Evolutionary conservation across 2,113 vertebrate genomes (phyloP).

Genomic region (Spilogale gracilis): DNA sequence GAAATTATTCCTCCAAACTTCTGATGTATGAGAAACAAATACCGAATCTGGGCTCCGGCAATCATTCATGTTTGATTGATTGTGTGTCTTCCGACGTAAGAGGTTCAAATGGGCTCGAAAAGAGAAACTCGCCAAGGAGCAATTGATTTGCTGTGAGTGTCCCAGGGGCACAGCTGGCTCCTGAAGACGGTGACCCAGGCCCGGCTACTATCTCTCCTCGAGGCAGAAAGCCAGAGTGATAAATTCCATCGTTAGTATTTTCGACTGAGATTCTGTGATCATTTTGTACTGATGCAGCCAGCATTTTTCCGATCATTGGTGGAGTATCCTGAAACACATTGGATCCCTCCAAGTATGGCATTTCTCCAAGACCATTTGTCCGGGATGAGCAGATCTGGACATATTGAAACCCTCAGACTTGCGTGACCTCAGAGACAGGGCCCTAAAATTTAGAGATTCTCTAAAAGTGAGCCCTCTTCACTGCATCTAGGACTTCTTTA

Average conservation of each 20-base stretch:
- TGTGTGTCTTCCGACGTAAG: slow-evolving; percentile 45
- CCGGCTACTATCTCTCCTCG: background rate
- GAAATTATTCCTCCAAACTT: slow-evolving; percentile 18
- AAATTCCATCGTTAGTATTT: background rate
- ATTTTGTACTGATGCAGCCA: background rate
- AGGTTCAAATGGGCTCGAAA: slow-evolving; percentile 42
- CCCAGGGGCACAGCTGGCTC: background rate
- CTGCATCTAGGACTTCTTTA: background rate
- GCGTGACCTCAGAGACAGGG: no score
- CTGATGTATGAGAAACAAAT: slow-evolving; percentile 55
- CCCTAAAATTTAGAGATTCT: background rate
- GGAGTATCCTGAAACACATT: fast-evolving
- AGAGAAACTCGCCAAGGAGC: slow-evolving; percentile 27
- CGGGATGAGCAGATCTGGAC: no score
- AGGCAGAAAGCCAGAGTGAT: background rate
- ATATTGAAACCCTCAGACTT: background rate
- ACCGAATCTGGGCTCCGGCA: background rate
- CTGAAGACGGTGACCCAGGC: fast-evolving
- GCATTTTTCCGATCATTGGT: background rate
- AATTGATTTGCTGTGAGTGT: background rate
- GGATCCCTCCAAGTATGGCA: background rate
- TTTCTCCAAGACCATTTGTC: background rate
- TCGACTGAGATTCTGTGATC: background rate
- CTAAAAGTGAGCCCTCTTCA: background rate
- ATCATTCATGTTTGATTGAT: slow-evolving; percentile 55